Base-by-base conservation (phyloP, 2,113 vertebrate species). In the Passerina amoena region DNA sequence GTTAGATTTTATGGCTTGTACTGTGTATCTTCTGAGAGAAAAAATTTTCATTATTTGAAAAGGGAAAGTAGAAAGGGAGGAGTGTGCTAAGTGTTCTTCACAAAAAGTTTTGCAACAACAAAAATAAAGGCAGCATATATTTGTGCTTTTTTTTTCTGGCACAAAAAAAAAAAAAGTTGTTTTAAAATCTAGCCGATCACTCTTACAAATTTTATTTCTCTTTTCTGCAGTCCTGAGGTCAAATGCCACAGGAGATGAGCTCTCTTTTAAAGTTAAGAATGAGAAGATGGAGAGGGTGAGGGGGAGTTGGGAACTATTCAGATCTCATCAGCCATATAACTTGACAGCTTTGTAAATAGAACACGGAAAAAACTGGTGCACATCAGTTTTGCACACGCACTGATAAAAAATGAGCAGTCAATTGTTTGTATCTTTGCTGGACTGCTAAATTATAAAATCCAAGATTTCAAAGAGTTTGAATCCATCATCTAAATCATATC, bases 361-460 rank as follows among this genome's bases (percentile, higher is more conserved):
- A 5, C 66, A 42, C 50, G 44, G 40, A 65, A 50, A 76, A 92
- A 73, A 54, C 7, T 40, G 44, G n/a, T 86, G 64, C 56, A 71
- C 59, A 83, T 93, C 48, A 42, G 21, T 88, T 83, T 86, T 92
- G 71, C 79, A 63, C 86, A 37, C 66, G 79, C 70, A 47, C 35
- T 78, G 53, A 66, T 90, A 80, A 35, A 93, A 93, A 54, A 73
- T 54, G 47, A 90, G 44, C 54, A 73, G 30, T 71, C 5, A 1
- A n/a, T 44, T 93, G 37, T 85, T 90, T 88, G 11, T 70, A 10
- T 73, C 47, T 94, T 75, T 93, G 50, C 64, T 70, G 92, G 68
- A 66, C 86, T 90, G 64, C 76, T 86, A 47, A 93, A 94, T 90
- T 94, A 44, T 59, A 3, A 95, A 84, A 47, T 77, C 71, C 56